Conservation (phyloP, 2,113 vertebrate species). For the Poeciliopsis prolifica region DNA sequence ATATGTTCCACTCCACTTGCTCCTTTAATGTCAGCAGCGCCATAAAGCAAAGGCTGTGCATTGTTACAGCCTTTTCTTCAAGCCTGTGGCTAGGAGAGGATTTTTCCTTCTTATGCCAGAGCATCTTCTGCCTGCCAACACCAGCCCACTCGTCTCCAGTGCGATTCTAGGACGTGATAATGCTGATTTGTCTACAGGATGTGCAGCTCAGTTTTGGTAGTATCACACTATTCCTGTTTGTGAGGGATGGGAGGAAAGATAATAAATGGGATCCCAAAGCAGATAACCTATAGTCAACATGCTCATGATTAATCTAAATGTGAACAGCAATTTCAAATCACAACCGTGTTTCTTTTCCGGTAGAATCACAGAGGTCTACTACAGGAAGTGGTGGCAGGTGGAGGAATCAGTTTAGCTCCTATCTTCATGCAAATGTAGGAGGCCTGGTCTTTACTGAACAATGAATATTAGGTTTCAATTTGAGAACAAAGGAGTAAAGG, state of each 20-base stretch:
- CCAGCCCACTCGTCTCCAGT: constrained; percentile 50
- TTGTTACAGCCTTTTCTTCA: constrained; percentile 22
- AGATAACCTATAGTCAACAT: neutral
- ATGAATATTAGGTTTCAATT: constrained; percentile 7
- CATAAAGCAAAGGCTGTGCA: constrained; percentile 41
- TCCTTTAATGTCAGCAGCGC: constrained; percentile 47
- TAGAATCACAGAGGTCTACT: constrained; percentile 8
- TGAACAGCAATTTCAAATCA: constrained; percentile 6
- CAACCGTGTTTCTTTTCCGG: constrained; percentile 25
- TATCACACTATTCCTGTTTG: neutral
- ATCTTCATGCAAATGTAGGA: constrained; percentile 5
- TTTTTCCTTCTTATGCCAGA: constrained; percentile 32
- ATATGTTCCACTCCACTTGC: constrained; percentile 33
- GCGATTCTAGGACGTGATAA: constrained; percentile 16
- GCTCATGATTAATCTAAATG: neutral
- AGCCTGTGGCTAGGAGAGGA: constrained; percentile 20
- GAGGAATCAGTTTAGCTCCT: constrained; percentile 1
- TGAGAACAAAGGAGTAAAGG: neutral
- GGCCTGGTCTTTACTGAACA: neutral
- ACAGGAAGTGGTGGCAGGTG: constrained; percentile 58
- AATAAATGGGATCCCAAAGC: neutral
- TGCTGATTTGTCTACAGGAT: constrained; percentile 38
- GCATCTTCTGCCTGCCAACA: constrained; percentile 43
- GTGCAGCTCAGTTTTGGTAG: constrained; percentile 4
- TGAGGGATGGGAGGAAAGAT: neutral